These are phyloP conservation scores for Illadopsis cleaveri DNA, from an alignment of 2,113 vertebrate genomes.

Conservation along the genomic window DNA sequence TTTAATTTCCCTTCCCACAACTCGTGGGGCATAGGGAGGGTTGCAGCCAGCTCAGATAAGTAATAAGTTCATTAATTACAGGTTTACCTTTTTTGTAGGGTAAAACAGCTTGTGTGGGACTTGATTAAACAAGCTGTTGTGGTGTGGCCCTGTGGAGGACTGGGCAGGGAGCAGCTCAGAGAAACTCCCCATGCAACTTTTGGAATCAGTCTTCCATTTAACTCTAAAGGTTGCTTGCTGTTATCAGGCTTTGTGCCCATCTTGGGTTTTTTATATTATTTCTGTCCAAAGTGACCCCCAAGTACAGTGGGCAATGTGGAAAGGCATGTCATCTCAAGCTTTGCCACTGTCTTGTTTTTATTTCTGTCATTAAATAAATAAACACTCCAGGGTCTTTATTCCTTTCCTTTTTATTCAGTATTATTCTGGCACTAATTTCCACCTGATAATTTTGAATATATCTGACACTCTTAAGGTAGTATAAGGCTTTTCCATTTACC, in stretches of 20 bases:
- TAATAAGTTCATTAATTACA: constrained; percentile 35
- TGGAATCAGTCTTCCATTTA: neutral
- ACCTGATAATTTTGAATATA: neutral
- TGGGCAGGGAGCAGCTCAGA: neutral
- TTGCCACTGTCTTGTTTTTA: neutral
- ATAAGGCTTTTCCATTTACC: neutral
- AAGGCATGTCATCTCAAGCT: neutral
- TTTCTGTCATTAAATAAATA: neutral
- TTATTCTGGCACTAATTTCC: neutral
- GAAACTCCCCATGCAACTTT: neutral
- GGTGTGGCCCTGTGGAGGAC: neutral
- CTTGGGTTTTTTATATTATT: neutral
- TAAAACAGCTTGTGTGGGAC: neutral
- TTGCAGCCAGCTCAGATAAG: constrained; percentile 20
- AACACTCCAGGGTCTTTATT: neutral
- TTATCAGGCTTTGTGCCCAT: neutral
- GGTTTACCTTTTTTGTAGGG: neutral
- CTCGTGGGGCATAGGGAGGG: neutral
- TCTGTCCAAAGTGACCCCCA: neutral
- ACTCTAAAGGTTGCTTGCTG: neutral
- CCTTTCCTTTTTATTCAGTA: neutral
- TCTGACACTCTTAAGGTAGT: neutral
- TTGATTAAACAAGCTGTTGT: neutral
- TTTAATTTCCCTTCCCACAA: constrained; percentile 22
- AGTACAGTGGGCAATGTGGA: neutral